Evolutionary conservation across 2,888 invertebrate genomes (phyloP).

Genomic region (Anorthoa munda): DNA sequence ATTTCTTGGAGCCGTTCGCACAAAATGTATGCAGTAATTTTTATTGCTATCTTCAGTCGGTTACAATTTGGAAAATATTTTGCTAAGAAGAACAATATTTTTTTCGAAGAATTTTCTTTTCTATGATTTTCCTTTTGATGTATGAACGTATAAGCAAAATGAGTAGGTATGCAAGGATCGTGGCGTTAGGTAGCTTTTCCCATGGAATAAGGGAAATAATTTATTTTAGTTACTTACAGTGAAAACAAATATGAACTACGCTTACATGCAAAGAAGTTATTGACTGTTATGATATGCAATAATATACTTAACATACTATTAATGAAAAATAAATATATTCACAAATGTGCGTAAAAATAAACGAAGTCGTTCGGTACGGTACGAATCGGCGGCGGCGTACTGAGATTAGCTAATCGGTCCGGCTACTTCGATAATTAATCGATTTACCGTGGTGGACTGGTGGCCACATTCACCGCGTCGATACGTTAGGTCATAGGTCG

Average conservation of each 20-base stretch:
- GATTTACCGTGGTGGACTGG: constrained; percentile 81
- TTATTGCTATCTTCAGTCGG: not conserved
- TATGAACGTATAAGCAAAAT: no score
- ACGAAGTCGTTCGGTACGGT: constrained; percentile 46
- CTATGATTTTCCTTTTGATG: no score
- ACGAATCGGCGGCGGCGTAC: constrained; percentile 67
- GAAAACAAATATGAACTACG: not conserved
- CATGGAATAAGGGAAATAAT: no score
- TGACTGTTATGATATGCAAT: no score
- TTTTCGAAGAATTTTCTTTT: not conserved
- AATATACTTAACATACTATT: not conserved
- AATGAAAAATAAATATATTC: not conserved
- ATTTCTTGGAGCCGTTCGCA: not conserved
- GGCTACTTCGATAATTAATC: constrained; percentile 83
- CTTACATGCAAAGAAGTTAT: not conserved
- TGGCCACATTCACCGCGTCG: constrained; percentile 87
- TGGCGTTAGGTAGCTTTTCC: no score
- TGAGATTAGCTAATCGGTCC: constrained; percentile 76
- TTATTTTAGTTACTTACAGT: no score
- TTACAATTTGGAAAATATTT: not conserved
- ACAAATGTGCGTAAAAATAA: constrained; percentile 32
- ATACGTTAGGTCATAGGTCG: constrained; percentile 89
- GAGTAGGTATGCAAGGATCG: no score
- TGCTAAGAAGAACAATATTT: no score
- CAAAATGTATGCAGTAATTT: not conserved